Base-by-base conservation (phyloP, 2,797 vertebrate species). In the Chaetodon trifasciatus region DNA sequence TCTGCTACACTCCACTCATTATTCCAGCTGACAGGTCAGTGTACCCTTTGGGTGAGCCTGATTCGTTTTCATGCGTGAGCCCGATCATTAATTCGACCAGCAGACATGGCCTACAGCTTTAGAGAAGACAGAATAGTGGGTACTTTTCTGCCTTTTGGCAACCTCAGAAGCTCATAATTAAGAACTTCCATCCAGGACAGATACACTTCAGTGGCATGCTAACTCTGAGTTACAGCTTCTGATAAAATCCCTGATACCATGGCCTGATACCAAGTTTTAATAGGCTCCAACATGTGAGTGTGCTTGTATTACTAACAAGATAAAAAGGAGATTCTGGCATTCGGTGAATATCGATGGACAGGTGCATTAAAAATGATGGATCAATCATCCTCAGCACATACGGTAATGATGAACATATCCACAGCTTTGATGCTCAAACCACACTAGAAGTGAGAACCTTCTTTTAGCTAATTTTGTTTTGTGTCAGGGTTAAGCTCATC, bases 11-110 rank as follows among this genome's bases (percentile, higher is more conserved):
- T 89, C 83, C 76, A 84, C 82, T 90, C 91, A 93, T 94, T 91
- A 93, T 94, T 94, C 90, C 90, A 91, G 82, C 79, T 92, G 92
- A 93, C 93, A 93, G 88, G 84, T 83, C 85, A 87, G 90, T 76
- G 79, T 83, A 90, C 72, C 92, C 91, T 90, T 88, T 86, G 84
- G 90, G 80, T 84, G 81, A 89, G 87, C 76, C 89, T 83, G 90
- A 89, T 91, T 87, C 53, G 66, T 88, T 93, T 91, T 88, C 85
- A 88, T 90, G 86, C 76, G 42, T 70, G 72, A 86, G 88, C 77
- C 86, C 81, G 81, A 88, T 92, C 88, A 91, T 91, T 89, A 90
- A 92, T 93, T 90, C 83, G 84, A 89, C 87, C 78, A 85, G 88
- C 82, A 84, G 86, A 87, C 87, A 88, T 88, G 78, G 86, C 91